Evolutionary conservation across 2,888 invertebrate species (phyloP).

Genomic region (Eremobia ochroleuca): DNA sequence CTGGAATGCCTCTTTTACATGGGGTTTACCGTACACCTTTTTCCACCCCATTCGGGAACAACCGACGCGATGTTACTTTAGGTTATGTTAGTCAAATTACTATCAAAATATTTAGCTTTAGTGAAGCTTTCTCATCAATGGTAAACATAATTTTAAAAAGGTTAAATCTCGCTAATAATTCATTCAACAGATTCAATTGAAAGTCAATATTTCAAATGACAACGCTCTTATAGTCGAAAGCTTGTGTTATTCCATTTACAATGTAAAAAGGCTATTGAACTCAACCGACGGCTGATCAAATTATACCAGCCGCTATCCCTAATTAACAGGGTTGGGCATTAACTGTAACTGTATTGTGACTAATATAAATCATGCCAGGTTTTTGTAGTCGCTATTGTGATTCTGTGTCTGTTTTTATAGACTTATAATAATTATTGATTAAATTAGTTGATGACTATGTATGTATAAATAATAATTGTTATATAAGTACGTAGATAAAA

Average conservation of each 20-base stretch:
- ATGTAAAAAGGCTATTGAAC: constrained; percentile 40
- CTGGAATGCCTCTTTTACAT: background rate
- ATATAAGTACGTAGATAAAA: background rate
- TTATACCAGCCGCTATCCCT: constrained; percentile 22
- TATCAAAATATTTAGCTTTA: background rate
- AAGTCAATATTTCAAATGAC: constrained; percentile 41
- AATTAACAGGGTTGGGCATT: constrained; percentile 6
- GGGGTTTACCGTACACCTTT: background rate
- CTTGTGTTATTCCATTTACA: constrained; percentile 23
- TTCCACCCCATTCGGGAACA: background rate
- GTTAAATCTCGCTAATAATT: constrained; percentile 30
- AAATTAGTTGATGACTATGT: too few relatives aligned
- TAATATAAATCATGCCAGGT: background rate
- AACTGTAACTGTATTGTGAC: background rate
- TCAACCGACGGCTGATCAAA: constrained; percentile 18
- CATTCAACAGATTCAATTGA: constrained; percentile 13
- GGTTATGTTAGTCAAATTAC: background rate
- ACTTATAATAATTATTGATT: too few relatives aligned
- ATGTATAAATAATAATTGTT: too few relatives aligned
- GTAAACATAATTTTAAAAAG: background rate
- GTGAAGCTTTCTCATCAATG: background rate
- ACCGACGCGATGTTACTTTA: background rate
- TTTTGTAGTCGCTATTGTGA: background rate
- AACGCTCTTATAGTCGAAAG: background rate
- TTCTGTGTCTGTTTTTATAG: background rate